Base-by-base conservation (phyloP, 2,797 vertebrate genomes). In the Galago senegalensis region DNA sequence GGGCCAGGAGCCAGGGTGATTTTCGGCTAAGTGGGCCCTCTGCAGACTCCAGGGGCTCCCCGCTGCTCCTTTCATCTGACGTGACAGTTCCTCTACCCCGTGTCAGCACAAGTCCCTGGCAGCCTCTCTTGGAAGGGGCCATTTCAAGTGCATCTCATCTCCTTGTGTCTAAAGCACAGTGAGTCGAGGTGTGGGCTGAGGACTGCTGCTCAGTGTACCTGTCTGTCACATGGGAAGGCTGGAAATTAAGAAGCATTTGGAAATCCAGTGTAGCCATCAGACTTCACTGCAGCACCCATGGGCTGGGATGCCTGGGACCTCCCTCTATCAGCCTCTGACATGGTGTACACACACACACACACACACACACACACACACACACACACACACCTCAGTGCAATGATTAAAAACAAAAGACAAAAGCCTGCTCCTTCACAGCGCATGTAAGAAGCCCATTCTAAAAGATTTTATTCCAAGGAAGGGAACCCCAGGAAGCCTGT, bases 61-160 rank as follows among this genome's bases (percentile, higher is more conserved):
- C 17, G 31, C 2, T 49, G 3, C 3, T n/a, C 17, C 13, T 81
- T 85, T 67, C 37, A 25, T 65, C 31, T 31, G 27, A 61, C 4
- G 11, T 29, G 20, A 53, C 1, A 2, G 5, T 23, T 61, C 13
- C 29, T 6, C 20, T 23, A 31, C 1, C 1, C 16, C 16, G 17
- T 0, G 11, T 37, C 37, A 37, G 10, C 2, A 11, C 23, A 67
- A 20, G 29, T 34, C n/a, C 49, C 34, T 21, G 29, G 27, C 5
- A 3, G 2, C 18, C 4, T 14, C 8, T 82, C 58, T 70, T 53
- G 23, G 65, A 61, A 58, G n/a, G 21, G 14, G 11, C 14, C 43
- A 11, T 31, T 61, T 49, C 13, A 31, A 7, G 14, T 4, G 9
- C 2, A 10, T 31, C 65, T 83, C 20, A 2, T 27, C 7, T 27